These are phyloP conservation scores for Anolis sagrei DNA, from an alignment of 2,113 vertebrate genomes.

Conservation along the genomic window DNA sequence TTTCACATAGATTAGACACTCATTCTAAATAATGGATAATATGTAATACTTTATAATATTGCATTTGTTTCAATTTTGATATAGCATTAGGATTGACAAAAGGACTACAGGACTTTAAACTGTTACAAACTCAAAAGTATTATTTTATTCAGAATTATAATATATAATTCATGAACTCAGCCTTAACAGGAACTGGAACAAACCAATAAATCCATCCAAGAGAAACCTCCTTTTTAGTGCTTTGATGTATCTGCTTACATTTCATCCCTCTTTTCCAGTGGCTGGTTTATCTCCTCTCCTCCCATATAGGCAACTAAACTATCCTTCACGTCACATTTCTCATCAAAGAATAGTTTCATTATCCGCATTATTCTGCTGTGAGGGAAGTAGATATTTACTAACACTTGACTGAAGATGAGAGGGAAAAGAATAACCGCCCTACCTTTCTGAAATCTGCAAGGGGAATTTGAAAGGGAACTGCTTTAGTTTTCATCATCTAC, in stretches of 20 bases:
- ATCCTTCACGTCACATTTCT: not conserved
- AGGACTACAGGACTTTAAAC: too few relatives aligned
- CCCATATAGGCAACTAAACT: not conserved
- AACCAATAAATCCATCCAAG: not conserved
- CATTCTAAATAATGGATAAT: not conserved
- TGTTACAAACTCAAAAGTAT: not conserved
- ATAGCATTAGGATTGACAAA: not conserved
- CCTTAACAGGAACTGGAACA: not conserved
- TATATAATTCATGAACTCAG: not conserved
- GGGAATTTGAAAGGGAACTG: not conserved
- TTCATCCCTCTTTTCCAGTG: not conserved
- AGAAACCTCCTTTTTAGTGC: not conserved
- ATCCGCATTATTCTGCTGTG: not conserved
- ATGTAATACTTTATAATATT: not conserved
- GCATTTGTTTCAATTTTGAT: not conserved
- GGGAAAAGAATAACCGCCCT: not conserved
- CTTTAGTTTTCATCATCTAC: not conserved
- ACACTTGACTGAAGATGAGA: not conserved
- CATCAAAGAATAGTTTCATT: not conserved
- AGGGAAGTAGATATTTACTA: not conserved
- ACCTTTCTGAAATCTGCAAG: not conserved
- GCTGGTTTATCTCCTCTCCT: not conserved
- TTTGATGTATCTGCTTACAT: not conserved
- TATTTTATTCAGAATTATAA: not conserved
- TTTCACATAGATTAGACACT: not conserved